Base-by-base conservation (phyloP, 2,113 vertebrate species). In the Saguinus imperator region DNA sequence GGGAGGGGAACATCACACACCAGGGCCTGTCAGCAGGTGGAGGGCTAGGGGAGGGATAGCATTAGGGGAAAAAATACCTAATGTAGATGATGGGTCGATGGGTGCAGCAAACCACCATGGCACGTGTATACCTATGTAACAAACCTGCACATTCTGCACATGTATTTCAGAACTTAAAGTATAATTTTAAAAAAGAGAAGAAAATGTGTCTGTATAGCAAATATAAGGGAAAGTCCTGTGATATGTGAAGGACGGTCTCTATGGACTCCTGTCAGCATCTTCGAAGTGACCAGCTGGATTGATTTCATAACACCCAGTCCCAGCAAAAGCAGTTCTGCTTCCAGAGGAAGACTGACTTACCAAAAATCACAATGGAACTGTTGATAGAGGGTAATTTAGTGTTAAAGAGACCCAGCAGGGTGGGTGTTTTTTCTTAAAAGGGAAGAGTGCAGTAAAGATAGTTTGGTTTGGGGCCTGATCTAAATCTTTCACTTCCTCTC, bases 401-500 rank as follows among this genome's bases (percentile, higher is more conserved):
- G 37, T 45, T 92, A 85, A 92, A 82, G 27, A 88, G 52, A 79
- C 13, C n/a, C 50, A 52, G 72, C 8, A 86, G 88, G 29, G 43
- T 93, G 45, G 23, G 17, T 12, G 43, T 75, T 52, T 86, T 68
- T 94, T 86, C 68, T 94, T 96, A 94, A 98, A 96, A 79, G 66
- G 89, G 96, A 97, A 96, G 35, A 91, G 25, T 43, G n/a, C 75
- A 57, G 21, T 84, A 84, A 96, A 93, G 57, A 97, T 58, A 81
- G 82, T 77, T 96, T 91, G 50, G 77, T 77, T 97, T 96, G 88
- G 77, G 94, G 94, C 37, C 70, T 96, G 85, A 97, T 77, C 87
- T 95, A 76, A 97, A 97, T 96, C 85, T 98, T 97, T 98, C 97
- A 97, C 97, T 97, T 98, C 96, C 96, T 92, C 92, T 97, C 43